Evolutionary conservation across 2,797 vertebrate genomes (phyloP).

Genomic region (Fratercula arctica): DNA sequence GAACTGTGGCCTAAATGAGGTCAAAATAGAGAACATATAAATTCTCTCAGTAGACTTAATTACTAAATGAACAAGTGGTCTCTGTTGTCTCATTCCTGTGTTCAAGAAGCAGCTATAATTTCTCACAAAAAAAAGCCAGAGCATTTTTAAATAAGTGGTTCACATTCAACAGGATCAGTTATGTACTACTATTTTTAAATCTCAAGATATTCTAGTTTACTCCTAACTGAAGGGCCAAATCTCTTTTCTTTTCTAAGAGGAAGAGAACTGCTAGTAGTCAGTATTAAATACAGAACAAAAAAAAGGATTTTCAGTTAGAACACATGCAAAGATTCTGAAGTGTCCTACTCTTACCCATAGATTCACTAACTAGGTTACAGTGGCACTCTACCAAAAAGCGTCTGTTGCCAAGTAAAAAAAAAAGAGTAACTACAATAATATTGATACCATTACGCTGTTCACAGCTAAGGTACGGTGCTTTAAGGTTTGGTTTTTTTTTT

Average conservation of each 20-base stretch:
- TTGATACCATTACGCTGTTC: background rate
- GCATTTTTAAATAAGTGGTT: background rate
- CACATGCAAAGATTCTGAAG: background rate
- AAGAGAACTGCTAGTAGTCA: background rate
- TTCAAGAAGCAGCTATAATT: background rate
- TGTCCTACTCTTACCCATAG: background rate
- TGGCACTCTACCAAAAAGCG: conserved; percentile 16
- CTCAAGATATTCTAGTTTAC: background rate
- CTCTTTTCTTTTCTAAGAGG: background rate
- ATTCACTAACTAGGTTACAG: background rate
- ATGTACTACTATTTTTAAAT: background rate
- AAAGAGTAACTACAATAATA: background rate
- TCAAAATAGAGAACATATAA: background rate
- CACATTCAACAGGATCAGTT: conserved; percentile 1
- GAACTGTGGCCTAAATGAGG: background rate
- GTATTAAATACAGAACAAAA: background rate
- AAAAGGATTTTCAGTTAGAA: background rate
- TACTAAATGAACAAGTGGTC: background rate
- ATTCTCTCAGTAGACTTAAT: background rate
- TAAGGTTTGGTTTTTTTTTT: background rate
- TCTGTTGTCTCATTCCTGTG: background rate
- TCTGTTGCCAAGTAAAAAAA: background rate
- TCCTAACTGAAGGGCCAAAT: background rate
- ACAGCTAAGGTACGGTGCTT: background rate
- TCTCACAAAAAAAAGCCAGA: background rate